Base-by-base conservation (phyloP, 2,113 vertebrate genomes). In the Pluvianellus socialis region DNA sequence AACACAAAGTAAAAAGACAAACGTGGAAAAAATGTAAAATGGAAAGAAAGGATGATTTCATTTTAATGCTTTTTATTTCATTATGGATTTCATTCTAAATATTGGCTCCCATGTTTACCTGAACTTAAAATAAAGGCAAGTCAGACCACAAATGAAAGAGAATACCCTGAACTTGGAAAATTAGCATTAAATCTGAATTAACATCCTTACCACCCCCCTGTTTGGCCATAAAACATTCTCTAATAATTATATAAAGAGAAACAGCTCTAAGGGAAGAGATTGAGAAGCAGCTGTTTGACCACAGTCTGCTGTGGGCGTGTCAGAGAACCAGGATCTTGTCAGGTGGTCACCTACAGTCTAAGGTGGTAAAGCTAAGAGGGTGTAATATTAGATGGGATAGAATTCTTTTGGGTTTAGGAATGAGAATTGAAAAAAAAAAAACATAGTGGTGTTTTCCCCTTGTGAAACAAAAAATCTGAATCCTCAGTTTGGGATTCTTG, bases 401-500 rank as follows among this genome's bases (percentile, higher is more conserved):
- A 56, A 77, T 35, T 56, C 6, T 59, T 82, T 45, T 8, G 6
- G 1, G 2, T 33, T 85, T 33, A 83, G 44, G 42, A 70, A 76
- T 19, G 30, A 79, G 22, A 73, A 10, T 21, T 4, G 7, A 2
- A 21, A 35, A 42, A 61, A 66, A 2, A 20, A 35, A 40, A 56
- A 62, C 26, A 38, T 18, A 26, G 4, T 5, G 7, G 0, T 9
- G 5, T 59, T 67, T 73, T 87, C 49, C 0, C 0, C 32, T 12
- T 67, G 9, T 33, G 38, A 83, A 95, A 77, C 22, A 68, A 74
- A 80, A 80, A 33, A 6, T 24, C 28, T 80, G 62, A 84, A 71
- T 8, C 30, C 22, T 88, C 18, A 35, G 4, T 55, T 20, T 83
- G 14, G 5, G 30, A 68, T 65, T 79, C 44, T 76, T 72, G 16